Conservation (phyloP, 2,797 vertebrate genomes). For the Delichon dasypus region DNA sequence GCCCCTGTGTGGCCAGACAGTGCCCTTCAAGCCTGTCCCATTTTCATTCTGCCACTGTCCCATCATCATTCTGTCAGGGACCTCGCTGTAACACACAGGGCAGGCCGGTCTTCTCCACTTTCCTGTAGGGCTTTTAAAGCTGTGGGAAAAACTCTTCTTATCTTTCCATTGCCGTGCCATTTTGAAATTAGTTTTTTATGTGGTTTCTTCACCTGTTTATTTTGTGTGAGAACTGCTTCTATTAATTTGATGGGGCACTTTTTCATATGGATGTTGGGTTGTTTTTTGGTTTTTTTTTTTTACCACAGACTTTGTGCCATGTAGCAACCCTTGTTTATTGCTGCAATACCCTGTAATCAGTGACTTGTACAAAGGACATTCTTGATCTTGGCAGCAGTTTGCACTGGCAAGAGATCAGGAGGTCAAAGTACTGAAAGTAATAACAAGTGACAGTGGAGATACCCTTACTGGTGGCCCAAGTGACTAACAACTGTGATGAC, state of each 20-base stretch:
- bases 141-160: background rate
- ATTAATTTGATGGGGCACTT: background rate
- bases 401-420: background rate
- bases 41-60: too few relatives aligned
- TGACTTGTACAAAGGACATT: background rate
- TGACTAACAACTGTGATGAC: background rate
- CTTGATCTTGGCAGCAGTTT: background rate
- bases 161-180: rapidly evolving
- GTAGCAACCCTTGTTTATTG: background rate
- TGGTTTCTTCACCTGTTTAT: background rate
- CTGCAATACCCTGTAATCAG: background rate
- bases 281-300: rapidly evolving
- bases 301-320: background rate
- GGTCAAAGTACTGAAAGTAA: background rate
- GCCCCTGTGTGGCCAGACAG: background rate
- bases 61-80: background rate
- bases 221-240: background rate
- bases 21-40: background rate
- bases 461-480: background rate
- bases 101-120: background rate
- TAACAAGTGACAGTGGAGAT: background rate
- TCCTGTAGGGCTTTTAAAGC: background rate
- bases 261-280: rapidly evolving
- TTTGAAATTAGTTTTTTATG: background rate
- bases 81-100: rapidly evolving